Evolutionary conservation across 2,888 invertebrate genomes (phyloP).

Genomic region (Leptinotarsa juncta): DNA sequence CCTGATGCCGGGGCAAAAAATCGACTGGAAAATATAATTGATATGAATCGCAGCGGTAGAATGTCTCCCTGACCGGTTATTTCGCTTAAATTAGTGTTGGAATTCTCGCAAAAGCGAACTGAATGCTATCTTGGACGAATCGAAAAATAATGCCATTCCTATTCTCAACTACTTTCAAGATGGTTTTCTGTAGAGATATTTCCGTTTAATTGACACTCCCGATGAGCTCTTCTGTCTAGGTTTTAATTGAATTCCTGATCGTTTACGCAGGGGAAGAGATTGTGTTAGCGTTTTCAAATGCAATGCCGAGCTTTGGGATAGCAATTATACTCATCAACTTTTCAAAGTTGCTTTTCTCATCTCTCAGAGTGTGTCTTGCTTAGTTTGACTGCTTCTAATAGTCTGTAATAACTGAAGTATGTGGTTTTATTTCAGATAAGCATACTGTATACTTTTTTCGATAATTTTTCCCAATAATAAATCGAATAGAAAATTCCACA

Average conservation of each 20-base stretch:
- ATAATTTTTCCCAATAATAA: too few species aligned
- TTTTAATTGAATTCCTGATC: not conserved
- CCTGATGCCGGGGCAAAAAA: slow-evolving; percentile 29
- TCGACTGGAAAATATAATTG: slow-evolving; percentile 35
- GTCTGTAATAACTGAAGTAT: not conserved
- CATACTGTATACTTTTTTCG: too few species aligned
- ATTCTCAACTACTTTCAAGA: slow-evolving; percentile 7
- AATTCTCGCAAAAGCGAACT: slow-evolving; percentile 17
- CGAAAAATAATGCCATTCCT: slow-evolving; percentile 23
- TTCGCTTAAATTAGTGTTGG: slow-evolving; percentile 29
- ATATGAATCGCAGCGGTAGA: slow-evolving; percentile 30
- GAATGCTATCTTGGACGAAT: slow-evolving; percentile 4
- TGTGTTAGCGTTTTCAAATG: not conserved
- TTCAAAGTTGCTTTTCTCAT: not conserved
- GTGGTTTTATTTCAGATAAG: not conserved
- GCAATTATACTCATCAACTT: slow-evolving; percentile 1
- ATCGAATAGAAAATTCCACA: too few species aligned
- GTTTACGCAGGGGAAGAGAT: not conserved
- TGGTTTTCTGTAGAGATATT: not conserved
- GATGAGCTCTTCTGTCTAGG: not conserved
- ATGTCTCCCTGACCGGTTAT: slow-evolving; percentile 29
- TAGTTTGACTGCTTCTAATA: not conserved
- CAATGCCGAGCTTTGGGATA: not conserved
- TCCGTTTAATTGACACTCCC: slow-evolving; percentile 4
- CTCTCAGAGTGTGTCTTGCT: not conserved